Base-by-base conservation (phyloP, 92 coral and sea anemone genomes). In the Zoanthus sansibaricus region DNA sequence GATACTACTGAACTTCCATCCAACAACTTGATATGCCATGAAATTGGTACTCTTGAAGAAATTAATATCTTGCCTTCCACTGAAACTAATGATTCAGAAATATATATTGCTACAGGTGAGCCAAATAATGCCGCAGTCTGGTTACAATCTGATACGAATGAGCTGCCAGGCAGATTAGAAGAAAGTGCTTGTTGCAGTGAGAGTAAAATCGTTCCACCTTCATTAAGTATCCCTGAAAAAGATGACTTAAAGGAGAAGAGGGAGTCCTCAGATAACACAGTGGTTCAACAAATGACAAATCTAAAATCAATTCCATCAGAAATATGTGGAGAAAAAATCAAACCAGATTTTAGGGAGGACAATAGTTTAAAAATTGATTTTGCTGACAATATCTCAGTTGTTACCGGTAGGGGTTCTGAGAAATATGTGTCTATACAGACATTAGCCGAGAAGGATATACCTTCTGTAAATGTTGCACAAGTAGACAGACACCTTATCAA, bases 211-310 rank as follows among this genome's bases (percentile, higher is more conserved):
- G 30, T 17, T 18, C 9, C 51, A 0, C 56, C 55, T 11, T 44
- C 55, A 54, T 20, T 62, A 48, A 79, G 48, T 37, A 20, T 44
- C 32, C 42, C 44, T 9, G 62, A 45, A 6, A 79, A 45, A 61
- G 73, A 37, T 33, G 62, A n/a, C 6, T 5, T 32, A 16, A 62
- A 8, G 30, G 30, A n/a, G n/a, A 72, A 61, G 56, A 33, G 8
- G 47, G 73, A 20, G 42, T 18, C 18, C 21, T 9, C 46, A n/a
- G 30, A 30, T 17, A 80, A 66, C 47, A 25, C 15, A 45, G 61
- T 45, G 44, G 21, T n/a, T 80, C 75, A 72, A 46, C 85, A 66
- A 46, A 44, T 80, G 20, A 8, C 62, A 0, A n/a, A 76, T 30
- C 37, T 6, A 21, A 13, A 10, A 47, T 66, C 61, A 6, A 46